A percentile compares a stretch with the other conserved stretches of the same genome.
These are phyloP conservation scores for Cisticola juncidis DNA, from an alignment of 2,113 vertebrate species.

Conservation along the genomic window DNA sequence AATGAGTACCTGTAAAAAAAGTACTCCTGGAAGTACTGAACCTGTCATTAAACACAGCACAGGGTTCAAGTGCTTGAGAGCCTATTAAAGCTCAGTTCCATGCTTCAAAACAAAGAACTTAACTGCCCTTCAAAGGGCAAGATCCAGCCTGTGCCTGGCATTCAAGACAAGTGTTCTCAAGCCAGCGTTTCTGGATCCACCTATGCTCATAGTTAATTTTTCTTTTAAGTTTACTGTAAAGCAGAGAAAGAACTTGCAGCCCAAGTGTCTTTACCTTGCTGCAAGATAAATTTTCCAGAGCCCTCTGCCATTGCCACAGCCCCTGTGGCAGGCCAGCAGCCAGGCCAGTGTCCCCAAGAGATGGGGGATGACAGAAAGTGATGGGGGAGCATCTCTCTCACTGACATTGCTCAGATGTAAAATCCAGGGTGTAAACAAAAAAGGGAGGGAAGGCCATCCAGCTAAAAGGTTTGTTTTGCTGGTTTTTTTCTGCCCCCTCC, in stretches of 20 bases:
- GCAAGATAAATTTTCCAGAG: not conserved
- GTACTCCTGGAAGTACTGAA: not conserved
- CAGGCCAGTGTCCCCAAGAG: accelerated
- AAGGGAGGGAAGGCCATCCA: not conserved
- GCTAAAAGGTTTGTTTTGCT: not conserved
- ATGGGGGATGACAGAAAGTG: not conserved
- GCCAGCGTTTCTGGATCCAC: not conserved
- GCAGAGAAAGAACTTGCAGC: not conserved
- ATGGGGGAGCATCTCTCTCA: not conserved
- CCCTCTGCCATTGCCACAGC: not conserved
- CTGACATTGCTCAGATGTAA: not conserved
- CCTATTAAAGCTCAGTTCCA: not conserved
- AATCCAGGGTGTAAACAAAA: not conserved
- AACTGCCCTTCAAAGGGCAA: not conserved
- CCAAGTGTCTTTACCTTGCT: not conserved
- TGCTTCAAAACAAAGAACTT: not conserved
- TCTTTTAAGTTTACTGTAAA: not conserved
- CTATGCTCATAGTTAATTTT: not conserved
- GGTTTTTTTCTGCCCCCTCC: not conserved
- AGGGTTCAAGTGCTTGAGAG: not conserved
- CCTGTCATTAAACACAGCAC: not conserved
- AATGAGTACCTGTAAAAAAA: not conserved
- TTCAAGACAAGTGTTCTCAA: not conserved
- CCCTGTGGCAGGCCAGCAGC: not conserved
- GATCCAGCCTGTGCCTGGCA: not conserved